Evolutionary conservation across 2,888 invertebrate genomes (phyloP).

Genomic region (Tetheella fluctuosa): DNA sequence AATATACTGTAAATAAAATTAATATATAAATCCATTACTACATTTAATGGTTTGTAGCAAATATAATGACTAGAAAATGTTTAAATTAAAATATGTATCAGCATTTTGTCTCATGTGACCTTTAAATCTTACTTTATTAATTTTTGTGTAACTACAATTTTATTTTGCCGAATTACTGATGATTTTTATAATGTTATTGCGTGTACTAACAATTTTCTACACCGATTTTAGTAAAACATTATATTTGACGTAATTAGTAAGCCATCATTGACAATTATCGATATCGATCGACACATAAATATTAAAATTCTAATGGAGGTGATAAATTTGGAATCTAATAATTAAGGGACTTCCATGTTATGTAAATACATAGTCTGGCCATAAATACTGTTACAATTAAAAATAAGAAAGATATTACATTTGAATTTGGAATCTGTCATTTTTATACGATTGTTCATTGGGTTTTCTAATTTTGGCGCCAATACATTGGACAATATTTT

Average conservation of each 20-base stretch:
- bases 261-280: background rate
- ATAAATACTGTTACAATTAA: too few relatives aligned
- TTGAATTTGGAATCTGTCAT: too few relatives aligned
- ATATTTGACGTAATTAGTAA: background rate
- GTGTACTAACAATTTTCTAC: background rate
- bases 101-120: conserved; percentile 6
- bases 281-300: conserved; percentile 1
- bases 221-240: background rate
- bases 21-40: conserved; percentile 45
- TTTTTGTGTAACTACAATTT: background rate
- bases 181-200: background rate
- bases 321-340: background rate
- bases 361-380: too few relatives aligned
- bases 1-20: conserved; percentile 34
- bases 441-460: too few relatives aligned
- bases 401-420: too few relatives aligned
- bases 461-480: too few relatives aligned
- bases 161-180: background rate
- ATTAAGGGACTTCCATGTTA: background rate
- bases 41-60: conserved; percentile 58
- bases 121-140: background rate
- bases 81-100: conserved; percentile 31
- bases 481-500: too few relatives aligned
- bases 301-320: background rate
- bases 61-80: conserved; percentile 72